Evolutionary conservation across 1,140 invertebrate genomes (phyloP).

Genomic region (Trichogramma pretiosum): DNA sequence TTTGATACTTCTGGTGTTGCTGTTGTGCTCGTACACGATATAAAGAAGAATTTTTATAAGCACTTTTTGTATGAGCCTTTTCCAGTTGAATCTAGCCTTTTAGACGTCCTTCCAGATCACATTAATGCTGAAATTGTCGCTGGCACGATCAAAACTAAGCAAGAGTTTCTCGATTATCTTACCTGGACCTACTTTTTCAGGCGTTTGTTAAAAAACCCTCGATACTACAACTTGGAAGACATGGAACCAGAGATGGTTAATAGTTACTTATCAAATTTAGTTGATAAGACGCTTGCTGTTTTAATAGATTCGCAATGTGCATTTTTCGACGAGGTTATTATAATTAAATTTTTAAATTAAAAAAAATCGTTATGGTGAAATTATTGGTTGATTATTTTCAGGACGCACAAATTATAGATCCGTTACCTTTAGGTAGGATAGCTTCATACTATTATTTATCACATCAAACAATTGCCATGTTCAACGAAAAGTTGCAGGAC

Average conservation of each 20-base stretch:
- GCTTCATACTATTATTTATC: conserved; percentile 97
- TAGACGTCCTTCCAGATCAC: conserved; percentile 89
- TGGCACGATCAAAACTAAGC: conserved; percentile 86
- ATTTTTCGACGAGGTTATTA: conserved; percentile 48
- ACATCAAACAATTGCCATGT: conserved; percentile 81
- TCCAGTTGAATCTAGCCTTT: conserved; percentile 92
- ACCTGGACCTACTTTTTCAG: conserved; percentile 99
- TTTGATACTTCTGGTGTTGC: conserved; percentile 93
- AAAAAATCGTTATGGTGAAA: background rate
- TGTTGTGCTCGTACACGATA: conserved; percentile 93
- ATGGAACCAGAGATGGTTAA: conserved; percentile 68
- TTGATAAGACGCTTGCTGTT: conserved; percentile 67
- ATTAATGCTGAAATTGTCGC: conserved; percentile 95
- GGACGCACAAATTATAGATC: conserved; percentile 59
- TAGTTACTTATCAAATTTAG: conserved; percentile 61
- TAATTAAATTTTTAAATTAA: background rate
- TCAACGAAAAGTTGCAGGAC: conserved; percentile 59
- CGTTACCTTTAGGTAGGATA: conserved; percentile 87
- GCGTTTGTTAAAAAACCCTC: conserved; percentile 86
- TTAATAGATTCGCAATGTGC: conserved; percentile 73
- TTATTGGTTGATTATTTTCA: conserved; percentile 34
- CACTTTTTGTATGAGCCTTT: conserved; percentile 99
- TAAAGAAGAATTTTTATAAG: conserved; percentile 99
- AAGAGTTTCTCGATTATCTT: conserved; percentile 92
- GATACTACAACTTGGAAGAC: conserved; percentile 79